Evolutionary conservation across 2,113 vertebrate species (phyloP).

Genomic region (Pachypanchax playfairii): DNA sequence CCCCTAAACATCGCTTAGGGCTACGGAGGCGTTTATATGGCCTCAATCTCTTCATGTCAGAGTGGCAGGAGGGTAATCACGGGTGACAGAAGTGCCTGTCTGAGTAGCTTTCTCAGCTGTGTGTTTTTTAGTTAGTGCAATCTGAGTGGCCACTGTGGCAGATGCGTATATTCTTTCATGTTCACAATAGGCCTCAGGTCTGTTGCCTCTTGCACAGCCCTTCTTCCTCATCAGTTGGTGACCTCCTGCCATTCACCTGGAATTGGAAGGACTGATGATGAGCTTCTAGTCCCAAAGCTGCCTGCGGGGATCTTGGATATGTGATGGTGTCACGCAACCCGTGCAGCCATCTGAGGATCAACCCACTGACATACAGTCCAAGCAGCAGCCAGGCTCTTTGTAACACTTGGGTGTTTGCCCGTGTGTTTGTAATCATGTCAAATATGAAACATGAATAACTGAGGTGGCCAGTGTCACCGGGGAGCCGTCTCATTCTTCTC

Average conservation of each 20-base stretch:
- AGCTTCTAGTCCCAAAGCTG: conserved; percentile 61
- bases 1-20: conserved; percentile 75
- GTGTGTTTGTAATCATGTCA: conserved; percentile 56
- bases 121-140: conserved; percentile 12
- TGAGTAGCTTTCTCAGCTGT: conserved; percentile 54
- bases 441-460: conserved; percentile 67
- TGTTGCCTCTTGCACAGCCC: conserved; percentile 35
- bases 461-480: conserved; percentile 57
- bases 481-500: conserved; percentile 54
- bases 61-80: conserved; percentile 69
- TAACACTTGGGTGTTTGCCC: conserved; percentile 26
- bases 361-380: conserved; percentile 58
- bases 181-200: conserved; percentile 54
- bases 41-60: conserved; percentile 71
- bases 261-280: conserved; percentile 55
- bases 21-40: conserved; percentile 67
- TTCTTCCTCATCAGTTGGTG: conserved; percentile 39
- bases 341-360: conserved; percentile 53
- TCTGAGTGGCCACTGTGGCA: conserved; percentile 54
- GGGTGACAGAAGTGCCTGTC: conserved; percentile 71
- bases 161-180: conserved; percentile 57
- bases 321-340: conserved; percentile 64
- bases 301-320: conserved; percentile 56
- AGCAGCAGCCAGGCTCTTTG: conserved; percentile 45
- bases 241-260: conserved; percentile 62